Conservation (phyloP, 2,797 vertebrate genomes). For the Helicolenus hilgendorfi region DNA sequence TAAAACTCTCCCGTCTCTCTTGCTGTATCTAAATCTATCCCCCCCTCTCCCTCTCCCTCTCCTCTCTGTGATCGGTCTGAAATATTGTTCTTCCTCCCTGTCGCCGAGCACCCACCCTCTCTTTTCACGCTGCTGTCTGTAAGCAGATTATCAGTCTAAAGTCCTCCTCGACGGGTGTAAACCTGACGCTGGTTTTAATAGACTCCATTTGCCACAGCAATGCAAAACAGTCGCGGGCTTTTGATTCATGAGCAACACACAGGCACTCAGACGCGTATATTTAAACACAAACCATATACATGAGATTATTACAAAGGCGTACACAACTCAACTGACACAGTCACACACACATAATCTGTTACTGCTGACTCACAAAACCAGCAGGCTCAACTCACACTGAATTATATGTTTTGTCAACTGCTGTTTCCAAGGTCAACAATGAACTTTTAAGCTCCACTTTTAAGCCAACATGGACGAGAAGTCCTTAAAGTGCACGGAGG, state of each 20-base stretch:
- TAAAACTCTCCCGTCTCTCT: constrained; percentile 3
- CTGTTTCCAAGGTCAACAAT: background rate
- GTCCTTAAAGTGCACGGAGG: background rate
- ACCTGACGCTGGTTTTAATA: constrained; percentile 58
- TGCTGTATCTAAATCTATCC: constrained; percentile 40
- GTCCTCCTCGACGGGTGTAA: constrained; percentile 61
- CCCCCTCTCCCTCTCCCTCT: background rate
- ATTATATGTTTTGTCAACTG: background rate
- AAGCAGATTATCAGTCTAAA: constrained; percentile 69
- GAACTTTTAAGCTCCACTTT: background rate
- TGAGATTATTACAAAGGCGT: background rate
- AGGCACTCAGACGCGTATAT: background rate
- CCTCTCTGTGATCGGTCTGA: constrained; percentile 32
- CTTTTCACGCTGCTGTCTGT: constrained; percentile 58
- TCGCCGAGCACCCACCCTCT: constrained; percentile 34
- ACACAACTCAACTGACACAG: background rate
- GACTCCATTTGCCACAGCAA: constrained; percentile 35
- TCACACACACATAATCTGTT: background rate
- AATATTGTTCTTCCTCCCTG: constrained; percentile 43
- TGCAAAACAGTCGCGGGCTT: background rate
- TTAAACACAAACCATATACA: background rate
- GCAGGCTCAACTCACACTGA: background rate
- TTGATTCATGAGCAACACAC: constrained; percentile 18
- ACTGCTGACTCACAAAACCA: background rate
- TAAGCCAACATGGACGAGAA: background rate